Conservation (phyloP, 2,888 invertebrate genomes). For the Hypselothyrea guttata region DNA sequence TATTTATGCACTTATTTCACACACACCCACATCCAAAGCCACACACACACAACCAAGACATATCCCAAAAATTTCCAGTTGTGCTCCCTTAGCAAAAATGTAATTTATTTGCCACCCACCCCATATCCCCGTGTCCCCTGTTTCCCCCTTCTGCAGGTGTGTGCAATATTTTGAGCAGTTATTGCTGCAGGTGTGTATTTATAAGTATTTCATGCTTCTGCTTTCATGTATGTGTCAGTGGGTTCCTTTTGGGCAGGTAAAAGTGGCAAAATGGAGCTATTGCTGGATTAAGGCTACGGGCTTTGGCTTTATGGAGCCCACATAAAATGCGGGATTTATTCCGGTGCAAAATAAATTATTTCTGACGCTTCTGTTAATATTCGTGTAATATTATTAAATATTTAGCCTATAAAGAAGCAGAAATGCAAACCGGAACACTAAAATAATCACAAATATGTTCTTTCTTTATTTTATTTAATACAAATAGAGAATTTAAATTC, state of each 20-base stretch:
- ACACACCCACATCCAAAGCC: no score
- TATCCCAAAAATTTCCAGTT: constrained; percentile 4
- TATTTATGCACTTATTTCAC: constrained; percentile 59
- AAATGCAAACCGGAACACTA: no score
- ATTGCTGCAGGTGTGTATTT: constrained; percentile 6
- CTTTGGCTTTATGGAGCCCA: neutral
- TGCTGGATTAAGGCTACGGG: constrained; percentile 2
- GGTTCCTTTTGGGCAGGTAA: neutral
- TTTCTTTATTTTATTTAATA: no score
- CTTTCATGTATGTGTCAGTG: neutral
- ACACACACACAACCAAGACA: constrained; percentile 13
- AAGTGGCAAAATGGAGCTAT: constrained; percentile 8
- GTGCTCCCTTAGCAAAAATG: constrained; percentile 23
- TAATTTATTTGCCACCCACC: constrained; percentile 35
- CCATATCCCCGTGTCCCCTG: no score
- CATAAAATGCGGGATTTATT: neutral
- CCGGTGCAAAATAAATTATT: neutral
- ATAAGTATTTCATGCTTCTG: constrained; percentile 1
- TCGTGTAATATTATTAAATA: neutral
- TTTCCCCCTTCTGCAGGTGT: constrained; percentile 10
- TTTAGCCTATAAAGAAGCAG: neutral
- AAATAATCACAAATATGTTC: no score
- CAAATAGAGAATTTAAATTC: no score
- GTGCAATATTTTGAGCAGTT: constrained; percentile 14
- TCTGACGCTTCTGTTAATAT: no score